Base-by-base conservation (phyloP, 2,797 vertebrate species). In the Chlorospingus flavigularis region DNA sequence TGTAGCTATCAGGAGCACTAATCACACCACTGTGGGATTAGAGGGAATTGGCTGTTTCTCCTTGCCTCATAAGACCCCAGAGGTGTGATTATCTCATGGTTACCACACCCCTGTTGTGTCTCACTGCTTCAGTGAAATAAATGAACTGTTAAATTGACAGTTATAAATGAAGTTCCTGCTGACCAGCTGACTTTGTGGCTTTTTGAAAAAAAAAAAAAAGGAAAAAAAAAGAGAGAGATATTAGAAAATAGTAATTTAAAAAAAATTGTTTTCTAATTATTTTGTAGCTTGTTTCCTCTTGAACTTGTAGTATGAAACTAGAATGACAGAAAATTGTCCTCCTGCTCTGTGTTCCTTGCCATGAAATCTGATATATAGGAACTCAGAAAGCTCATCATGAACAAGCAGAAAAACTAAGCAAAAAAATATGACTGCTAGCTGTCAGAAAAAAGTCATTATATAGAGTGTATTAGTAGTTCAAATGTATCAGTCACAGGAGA, bases 81-180 rank as follows among this genome's bases (percentile, higher is more conserved):
- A 96, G 95, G 89, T 96, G 96, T 94, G 96, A 97, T 97, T 97
- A 97, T 97, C 95, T 96, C 94, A 77, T 79, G 86, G 94, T 96
- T 96, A 94, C 96, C 96, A 96, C 95, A 96, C 91, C 94, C 96
- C 96, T 97, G 95, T 96, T 96, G 93, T 81, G 95, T 94, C 91
- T 93, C 94, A 88, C 88, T 90, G 89, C 93, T 96, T 96, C 96
- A 95, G 21, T 95, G 91, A 95, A 96, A 96, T 95, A 97, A 97
- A 96, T 95, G 96, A 96, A 96, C 95, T 97, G 95, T 95, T 97
- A 97, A 97, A 96, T 95, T 95, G 95, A 96, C 95, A 95, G 95
- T 96, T 97, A 95, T 72, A 96, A 96, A 97, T 96, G 78, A 97
- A 96, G 91, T 91, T 97, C 93, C 91, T 8, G 81, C 96, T 92